Evolutionary conservation across 2,113 vertebrate genomes (phyloP).

Genomic region (Boleophthalmus pectinirostris): DNA sequence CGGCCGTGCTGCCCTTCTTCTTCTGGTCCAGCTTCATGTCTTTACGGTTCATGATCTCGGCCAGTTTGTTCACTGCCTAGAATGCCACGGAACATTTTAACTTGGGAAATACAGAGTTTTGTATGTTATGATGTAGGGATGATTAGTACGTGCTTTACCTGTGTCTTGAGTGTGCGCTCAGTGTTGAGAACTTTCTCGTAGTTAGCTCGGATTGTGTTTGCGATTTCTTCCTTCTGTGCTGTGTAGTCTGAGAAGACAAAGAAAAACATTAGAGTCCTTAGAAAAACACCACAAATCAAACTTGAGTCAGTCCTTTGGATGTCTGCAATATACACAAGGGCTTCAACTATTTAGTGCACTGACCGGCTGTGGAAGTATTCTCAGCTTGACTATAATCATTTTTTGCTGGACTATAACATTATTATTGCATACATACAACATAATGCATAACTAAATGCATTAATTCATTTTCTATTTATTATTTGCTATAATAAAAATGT

Average conservation of each 20-base stretch:
- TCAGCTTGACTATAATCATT: too few species aligned
- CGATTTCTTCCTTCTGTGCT: slow-evolving; percentile 84
- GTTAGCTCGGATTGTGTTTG: slow-evolving; percentile 80
- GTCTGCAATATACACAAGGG: too few species aligned
- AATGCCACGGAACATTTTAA: background rate
- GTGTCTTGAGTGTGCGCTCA: slow-evolving; percentile 94
- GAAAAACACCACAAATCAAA: background rate
- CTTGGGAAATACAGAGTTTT: background rate
- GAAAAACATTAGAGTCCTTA: background rate
- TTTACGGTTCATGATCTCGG: slow-evolving; percentile 99
- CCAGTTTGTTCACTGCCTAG: slow-evolving; percentile 98
- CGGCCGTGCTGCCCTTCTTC: slow-evolving; percentile 93
- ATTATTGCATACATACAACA: too few species aligned
- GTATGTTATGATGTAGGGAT: background rate
- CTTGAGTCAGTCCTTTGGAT: too few species aligned
- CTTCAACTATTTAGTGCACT: too few species aligned
- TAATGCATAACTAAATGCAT: too few species aligned
- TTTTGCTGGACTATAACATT: too few species aligned
- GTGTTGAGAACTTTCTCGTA: slow-evolving; percentile 90
- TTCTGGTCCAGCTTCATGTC: slow-evolving; percentile 97
- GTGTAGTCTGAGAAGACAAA: slow-evolving; percentile 77
- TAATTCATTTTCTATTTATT: too few species aligned
- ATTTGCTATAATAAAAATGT: too few species aligned
- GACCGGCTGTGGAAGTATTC: too few species aligned
- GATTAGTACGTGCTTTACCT: slow-evolving; percentile 67